Base-by-base conservation (phyloP, 2,888 invertebrate species). In the Merodon equestris region DNA sequence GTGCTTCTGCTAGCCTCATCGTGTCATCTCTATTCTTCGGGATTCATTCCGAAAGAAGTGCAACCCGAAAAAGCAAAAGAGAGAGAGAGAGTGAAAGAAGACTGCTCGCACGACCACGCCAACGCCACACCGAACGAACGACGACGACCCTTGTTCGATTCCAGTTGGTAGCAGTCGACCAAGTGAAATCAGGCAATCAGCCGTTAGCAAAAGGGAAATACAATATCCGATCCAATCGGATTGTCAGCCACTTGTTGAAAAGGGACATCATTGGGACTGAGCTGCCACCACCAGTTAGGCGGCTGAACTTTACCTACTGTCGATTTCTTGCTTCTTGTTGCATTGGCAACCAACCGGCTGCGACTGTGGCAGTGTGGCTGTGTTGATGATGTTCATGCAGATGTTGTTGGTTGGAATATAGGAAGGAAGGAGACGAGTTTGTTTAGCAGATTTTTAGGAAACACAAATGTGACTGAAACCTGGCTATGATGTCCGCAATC, bases 151-250 rank as follows among this genome's bases (percentile, higher is more conserved):
- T 75, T 66, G 66, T 81, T 66, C 81, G 61, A 75, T 74, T 81
- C 77, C 77, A 75, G 71, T 81, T 73, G 73, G 77, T 67, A 73
- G 77, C 61, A 50, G 48, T 60, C 77, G 73, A 79, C 73, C 77
- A 79, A 73, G 68, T 57, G 73, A 79, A 73, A 79, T 63, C 77
- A 79, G 77, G 77, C 77, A 68, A 79, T 60, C 77, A 79, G 77
- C 51, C 73, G 73, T 34, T n/a, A 10, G 44, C 27, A 68, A 68
- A 50, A 64, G 38, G 40, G 15, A 57, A 47, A 45, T 42, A n/a
- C 1, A 48, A 13, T 17, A 19, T 5, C 27, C 42, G 61, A 56
- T 51, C 50, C 50, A 71, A 60, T 27, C 27, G 12, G 45, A 12
- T 12, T 5, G 38, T 18, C 4, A 7, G 4, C 1, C 34, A n/a